Percentiles rank a stretch among this genome's conserved stretches.
phyloP scores from a whole-genome alignment of 2,113 vertebrate genomes.

The Holacanthus passer region DNA sequence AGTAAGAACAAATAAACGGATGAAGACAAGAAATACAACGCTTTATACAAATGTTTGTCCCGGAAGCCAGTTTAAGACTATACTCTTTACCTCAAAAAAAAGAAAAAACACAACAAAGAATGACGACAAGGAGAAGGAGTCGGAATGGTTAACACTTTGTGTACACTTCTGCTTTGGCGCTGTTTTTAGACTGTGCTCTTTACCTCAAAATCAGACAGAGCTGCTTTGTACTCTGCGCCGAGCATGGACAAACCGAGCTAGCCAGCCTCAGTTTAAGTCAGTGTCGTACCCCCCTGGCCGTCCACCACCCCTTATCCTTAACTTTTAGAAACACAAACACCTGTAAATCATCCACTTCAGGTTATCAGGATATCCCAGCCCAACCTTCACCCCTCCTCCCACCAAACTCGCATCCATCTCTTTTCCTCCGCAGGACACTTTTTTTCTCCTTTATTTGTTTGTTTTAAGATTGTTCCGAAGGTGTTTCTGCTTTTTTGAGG shows the following conservation, averaged over 20 bases:
- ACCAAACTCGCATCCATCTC: slow-evolving; percentile 25
- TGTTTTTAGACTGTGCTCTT: slow-evolving; percentile 73
- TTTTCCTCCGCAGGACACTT: slow-evolving; percentile 33
- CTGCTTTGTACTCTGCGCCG: slow-evolving; percentile 70
- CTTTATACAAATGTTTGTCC: slow-evolving; percentile 64
- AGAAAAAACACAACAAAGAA: slow-evolving; percentile 32
- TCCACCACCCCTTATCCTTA: slow-evolving; percentile 42
- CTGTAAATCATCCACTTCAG: slow-evolving; percentile 74
- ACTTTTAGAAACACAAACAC: slow-evolving; percentile 52
- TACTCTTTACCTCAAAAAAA: slow-evolving; percentile 78
- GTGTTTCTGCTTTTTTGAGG: slow-evolving; percentile 11
- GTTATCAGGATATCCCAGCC: slow-evolving; percentile 62
- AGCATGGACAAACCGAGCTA: slow-evolving; percentile 61
- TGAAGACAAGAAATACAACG: slow-evolving; percentile 46
- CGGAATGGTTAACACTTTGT: slow-evolving; percentile 43
- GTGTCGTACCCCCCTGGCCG: slow-evolving; percentile 68
- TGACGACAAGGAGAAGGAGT: slow-evolving; percentile 37
- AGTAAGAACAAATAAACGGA: slow-evolving; percentile 42
- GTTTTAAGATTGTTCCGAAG: slow-evolving; percentile 15
- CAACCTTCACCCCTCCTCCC: slow-evolving; percentile 65
- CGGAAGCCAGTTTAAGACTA: slow-evolving; percentile 62
- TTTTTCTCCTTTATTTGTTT: slow-evolving; percentile 12
- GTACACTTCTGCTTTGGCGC: slow-evolving; percentile 63
- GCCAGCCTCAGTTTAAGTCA: slow-evolving; percentile 66
- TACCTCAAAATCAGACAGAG: slow-evolving; percentile 79